These are phyloP conservation scores for Ophonus ardosiacus DNA, from an alignment of 2,888 invertebrate genomes.

Conservation along the genomic window DNA sequence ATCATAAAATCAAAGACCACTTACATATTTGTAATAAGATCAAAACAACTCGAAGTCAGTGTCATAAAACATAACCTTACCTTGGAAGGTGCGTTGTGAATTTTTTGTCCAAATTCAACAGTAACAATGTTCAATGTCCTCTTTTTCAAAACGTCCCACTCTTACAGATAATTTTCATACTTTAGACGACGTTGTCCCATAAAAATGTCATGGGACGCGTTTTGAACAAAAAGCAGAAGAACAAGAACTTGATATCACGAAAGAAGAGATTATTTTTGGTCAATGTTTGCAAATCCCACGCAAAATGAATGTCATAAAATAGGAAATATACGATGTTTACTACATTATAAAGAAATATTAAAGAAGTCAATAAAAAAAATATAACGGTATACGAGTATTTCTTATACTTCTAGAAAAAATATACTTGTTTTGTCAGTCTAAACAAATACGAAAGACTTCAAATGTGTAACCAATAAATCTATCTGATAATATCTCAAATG, in stretches of 20 bases:
- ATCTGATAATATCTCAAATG: constrained; percentile 13
- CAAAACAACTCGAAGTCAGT: not conserved
- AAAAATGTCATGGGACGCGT: constrained; percentile 40
- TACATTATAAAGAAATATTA: not conserved
- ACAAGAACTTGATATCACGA: constrained; percentile 16
- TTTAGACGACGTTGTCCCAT: constrained; percentile 28
- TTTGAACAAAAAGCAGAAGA: constrained; percentile 6
- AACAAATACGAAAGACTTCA: constrained; percentile 4
- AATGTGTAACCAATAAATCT: not conserved
- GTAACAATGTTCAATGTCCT: constrained; percentile 27
- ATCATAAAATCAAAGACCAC: not conserved
- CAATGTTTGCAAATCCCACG: constrained; percentile 25
- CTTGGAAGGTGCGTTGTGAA: not conserved
- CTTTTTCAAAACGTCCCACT: constrained; percentile 24
- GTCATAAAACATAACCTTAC: constrained; percentile 1
- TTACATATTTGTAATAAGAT: not conserved
- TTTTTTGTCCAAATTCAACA: not conserved
- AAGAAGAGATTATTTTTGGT: constrained; percentile 7
- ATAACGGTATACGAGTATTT: not conserved
- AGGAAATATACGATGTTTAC: constrained; percentile 3
- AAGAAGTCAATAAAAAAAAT: too few relatives aligned
- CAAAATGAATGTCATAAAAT: constrained; percentile 14
- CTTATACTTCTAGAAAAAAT: not conserved
- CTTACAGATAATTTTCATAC: constrained; percentile 33
- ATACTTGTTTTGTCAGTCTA: not conserved